Evolutionary conservation across 2,113 vertebrate genomes (phyloP).

Genomic region (Ahaetulla prasina): DNA sequence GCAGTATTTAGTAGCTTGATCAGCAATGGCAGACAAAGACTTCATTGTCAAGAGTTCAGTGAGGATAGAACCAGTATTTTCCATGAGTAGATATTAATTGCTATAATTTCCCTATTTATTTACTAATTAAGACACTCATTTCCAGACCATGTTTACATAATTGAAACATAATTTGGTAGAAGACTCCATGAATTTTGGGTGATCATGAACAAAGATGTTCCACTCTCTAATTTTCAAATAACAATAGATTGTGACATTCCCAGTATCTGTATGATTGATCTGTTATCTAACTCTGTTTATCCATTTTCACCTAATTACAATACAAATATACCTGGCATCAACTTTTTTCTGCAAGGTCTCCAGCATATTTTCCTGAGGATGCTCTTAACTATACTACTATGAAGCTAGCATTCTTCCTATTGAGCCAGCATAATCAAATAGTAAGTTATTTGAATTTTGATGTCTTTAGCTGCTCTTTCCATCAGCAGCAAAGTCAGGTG

Average conservation of each 20-base stretch:
- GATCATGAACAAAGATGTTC: background rate
- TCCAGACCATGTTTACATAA: background rate
- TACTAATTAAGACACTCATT: background rate
- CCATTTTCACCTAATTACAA: background rate
- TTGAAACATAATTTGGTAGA: background rate
- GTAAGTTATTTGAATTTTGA: background rate
- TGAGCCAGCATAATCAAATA: background rate
- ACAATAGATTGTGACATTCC: background rate
- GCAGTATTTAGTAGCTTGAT: slow-evolving; percentile 46
- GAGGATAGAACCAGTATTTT: background rate
- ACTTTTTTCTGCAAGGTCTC: background rate
- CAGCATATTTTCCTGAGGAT: background rate
- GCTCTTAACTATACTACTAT: background rate
- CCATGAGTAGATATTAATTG: background rate
- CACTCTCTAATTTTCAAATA: background rate
- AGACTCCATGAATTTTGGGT: background rate
- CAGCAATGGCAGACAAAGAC: slow-evolving; percentile 37
- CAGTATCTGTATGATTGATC: background rate
- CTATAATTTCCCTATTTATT: rapidly evolving
- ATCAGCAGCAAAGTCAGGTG: background rate
- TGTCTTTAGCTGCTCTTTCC: background rate
- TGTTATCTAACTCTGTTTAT: background rate
- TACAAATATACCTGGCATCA: background rate
- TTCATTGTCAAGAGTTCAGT: background rate
- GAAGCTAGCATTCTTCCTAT: background rate